Evolutionary conservation across 2,113 vertebrate species (phyloP).

Genomic region (Hippocampus abdominalis): DNA sequence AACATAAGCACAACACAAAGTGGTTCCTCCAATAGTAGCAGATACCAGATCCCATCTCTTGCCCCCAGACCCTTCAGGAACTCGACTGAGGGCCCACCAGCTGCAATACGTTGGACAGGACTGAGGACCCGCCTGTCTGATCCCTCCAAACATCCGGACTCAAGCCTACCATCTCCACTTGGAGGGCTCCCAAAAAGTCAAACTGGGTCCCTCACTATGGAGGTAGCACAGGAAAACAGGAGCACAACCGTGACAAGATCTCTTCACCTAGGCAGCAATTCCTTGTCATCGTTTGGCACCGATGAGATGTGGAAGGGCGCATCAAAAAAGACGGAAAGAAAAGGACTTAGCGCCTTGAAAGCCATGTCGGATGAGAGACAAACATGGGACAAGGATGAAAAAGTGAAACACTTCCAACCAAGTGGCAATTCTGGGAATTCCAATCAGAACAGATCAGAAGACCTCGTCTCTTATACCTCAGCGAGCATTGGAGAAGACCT

Average conservation of each 20-base stretch:
- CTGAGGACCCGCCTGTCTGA: conserved; percentile 20
- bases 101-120: conserved; percentile 32
- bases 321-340: conserved; percentile 15
- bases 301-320: not conserved
- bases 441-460: not conserved
- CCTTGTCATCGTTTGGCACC: conserved; percentile 4
- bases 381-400: conserved; percentile 42
- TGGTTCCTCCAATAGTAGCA: not conserved
- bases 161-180: not conserved
- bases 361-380: conserved; percentile 42
- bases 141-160: conserved; percentile 7
- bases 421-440: not conserved
- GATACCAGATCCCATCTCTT: not conserved
- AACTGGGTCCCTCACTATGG: conserved; percentile 5
- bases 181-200: not conserved
- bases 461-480: conserved; percentile 4
- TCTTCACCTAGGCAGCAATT: not conserved
- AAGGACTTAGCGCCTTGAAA: conserved; percentile 56
- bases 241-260: conserved; percentile 3
- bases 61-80: conserved; percentile 1
- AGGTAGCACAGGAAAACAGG: conserved; percentile 10
- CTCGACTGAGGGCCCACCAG: conserved; percentile 11
- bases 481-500: conserved; percentile 16
- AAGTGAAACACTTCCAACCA: not conserved
- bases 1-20: not conserved